These are phyloP conservation scores for Disparrhopalites patrizii DNA, from an alignment of 2,888 invertebrate species.

Conservation along the genomic window DNA sequence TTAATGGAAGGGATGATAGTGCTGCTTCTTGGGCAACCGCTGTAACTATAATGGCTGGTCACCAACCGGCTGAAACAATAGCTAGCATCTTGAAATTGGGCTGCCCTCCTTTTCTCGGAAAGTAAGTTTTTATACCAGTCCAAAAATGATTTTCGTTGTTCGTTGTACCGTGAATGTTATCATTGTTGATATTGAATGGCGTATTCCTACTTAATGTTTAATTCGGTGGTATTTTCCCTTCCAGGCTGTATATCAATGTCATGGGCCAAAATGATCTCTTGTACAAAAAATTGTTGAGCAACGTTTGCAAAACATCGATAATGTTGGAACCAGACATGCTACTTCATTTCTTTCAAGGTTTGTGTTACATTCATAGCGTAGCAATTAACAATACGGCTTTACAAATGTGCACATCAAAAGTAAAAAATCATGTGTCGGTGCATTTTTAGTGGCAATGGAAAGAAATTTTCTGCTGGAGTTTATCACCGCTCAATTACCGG, in stretches of 20 bases:
- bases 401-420: background rate
- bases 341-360: constrained; percentile 63
- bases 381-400: background rate
- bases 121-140: constrained; percentile 29
- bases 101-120: constrained; percentile 40
- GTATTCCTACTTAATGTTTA: no score
- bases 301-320: constrained; percentile 20
- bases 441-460: constrained; percentile 21
- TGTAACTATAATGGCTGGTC: constrained; percentile 36
- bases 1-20: constrained; percentile 36
- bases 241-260: constrained; percentile 30
- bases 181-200: no score
- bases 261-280: constrained; percentile 16
- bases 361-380: constrained; percentile 38
- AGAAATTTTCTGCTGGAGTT: constrained; percentile 22
- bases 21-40: constrained; percentile 44
- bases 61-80: constrained; percentile 30
- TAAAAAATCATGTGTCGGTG: background rate
- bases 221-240: background rate
- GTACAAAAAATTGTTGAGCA: constrained; percentile 27
- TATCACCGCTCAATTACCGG: constrained; percentile 6
- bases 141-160: background rate
- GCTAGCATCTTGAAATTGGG: constrained; percentile 34
- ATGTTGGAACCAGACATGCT: constrained; percentile 54
- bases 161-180: background rate